Evolutionary conservation across 2,888 invertebrate species (phyloP).

Genomic region (Conus canariensis): DNA sequence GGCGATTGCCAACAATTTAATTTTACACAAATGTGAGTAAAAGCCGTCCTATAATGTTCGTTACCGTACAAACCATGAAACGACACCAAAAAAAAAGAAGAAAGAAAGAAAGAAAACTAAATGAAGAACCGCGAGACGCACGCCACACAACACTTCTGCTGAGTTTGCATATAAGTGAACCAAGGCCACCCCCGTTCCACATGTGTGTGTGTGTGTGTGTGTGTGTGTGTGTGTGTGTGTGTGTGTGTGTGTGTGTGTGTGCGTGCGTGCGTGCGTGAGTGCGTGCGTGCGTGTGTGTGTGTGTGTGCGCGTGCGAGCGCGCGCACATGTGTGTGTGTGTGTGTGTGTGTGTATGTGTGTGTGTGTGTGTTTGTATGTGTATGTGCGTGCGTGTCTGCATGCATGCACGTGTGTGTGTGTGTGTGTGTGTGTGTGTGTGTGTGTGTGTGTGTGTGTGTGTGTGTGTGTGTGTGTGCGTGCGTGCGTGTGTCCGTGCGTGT

Average conservation of each 20-base stretch:
- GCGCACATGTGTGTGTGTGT: not conserved
- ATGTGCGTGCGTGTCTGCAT: slow-evolving; percentile 14
- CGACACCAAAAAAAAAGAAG: not conserved
- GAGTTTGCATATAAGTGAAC: no score
- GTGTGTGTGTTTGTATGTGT: not conserved
- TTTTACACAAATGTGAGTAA: no score
- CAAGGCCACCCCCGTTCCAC: no score
- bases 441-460: slow-evolving; percentile 23
- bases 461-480: slow-evolving; percentile 6
- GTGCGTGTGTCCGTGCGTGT: not conserved
- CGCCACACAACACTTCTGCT: no score
- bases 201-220: no score
- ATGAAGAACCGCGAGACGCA: not conserved
- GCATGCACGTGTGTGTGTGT: slow-evolving; percentile 5
- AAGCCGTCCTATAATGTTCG: no score
- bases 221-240: no score
- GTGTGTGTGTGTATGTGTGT: not conserved
- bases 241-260: no score
- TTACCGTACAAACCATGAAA: no score
- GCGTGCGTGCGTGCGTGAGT: no score
- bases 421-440: slow-evolving; percentile 12
- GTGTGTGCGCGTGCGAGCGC: no score
- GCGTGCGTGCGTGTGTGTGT: not conserved
- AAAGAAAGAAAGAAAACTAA: not conserved
- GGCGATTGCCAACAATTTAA: no score